phyloP scores from a whole-genome alignment of 1,140 invertebrate species.

The Zophobas morio region DNA sequence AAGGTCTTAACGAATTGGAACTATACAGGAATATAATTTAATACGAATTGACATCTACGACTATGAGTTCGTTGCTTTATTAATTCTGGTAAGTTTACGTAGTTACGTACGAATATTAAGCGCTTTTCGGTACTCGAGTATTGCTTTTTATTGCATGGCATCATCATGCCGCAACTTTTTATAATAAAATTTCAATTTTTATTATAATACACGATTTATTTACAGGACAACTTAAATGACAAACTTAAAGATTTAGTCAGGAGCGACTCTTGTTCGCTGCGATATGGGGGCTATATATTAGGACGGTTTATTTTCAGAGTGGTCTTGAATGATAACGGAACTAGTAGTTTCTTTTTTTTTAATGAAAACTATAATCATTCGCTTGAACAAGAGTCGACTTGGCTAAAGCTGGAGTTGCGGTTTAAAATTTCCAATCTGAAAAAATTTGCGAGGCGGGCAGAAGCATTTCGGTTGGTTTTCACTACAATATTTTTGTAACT shows the following conservation, averaged over 20 bases:
- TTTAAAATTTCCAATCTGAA: too few species aligned
- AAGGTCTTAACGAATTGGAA: constrained; percentile 45
- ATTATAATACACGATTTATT: constrained; percentile 47
- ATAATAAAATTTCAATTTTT: constrained; percentile 12
- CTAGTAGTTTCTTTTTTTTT: too few species aligned
- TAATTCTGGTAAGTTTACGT: constrained; percentile 54
- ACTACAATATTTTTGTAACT: too few species aligned
- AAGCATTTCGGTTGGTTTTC: too few species aligned
- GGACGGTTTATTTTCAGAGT: constrained; percentile 5
- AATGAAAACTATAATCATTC: too few species aligned
- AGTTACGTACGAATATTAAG: constrained; percentile 58
- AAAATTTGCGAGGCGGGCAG: too few species aligned
- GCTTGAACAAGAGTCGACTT: too few species aligned
- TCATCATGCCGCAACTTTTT: constrained; percentile 37
- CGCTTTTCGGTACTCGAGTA: constrained; percentile 55
- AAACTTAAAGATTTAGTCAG: not conserved
- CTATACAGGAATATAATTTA: constrained; percentile 44
- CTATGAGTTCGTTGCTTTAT: constrained; percentile 54
- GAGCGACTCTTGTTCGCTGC: not conserved
- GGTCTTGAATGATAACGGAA: too few species aligned
- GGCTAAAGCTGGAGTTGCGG: too few species aligned
- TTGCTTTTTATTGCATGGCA: constrained; percentile 55
- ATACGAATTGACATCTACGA: constrained; percentile 53
- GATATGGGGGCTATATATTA: not conserved
- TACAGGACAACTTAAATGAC: constrained; percentile 6